A percentile compares a stretch with the other conserved stretches of the same genome.
Evolutionary conservation across 2,797 vertebrate species (phyloP).

Genomic region (Bovichtus diacanthus): DNA sequence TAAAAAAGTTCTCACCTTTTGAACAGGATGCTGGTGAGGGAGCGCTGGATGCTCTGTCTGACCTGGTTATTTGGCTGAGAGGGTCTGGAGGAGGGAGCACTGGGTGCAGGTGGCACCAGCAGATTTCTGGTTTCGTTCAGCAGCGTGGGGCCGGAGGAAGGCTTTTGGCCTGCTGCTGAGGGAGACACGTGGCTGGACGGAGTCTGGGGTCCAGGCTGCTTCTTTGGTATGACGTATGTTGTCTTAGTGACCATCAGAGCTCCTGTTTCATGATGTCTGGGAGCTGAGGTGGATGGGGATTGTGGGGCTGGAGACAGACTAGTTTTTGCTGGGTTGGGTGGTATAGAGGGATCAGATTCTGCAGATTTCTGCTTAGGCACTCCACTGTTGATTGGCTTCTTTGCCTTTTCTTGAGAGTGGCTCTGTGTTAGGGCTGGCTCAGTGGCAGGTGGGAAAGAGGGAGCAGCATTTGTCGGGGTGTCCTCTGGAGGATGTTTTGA

Average conservation of each 20-base stretch:
- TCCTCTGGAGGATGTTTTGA: constrained; percentile 67
- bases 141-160: constrained; percentile 54
- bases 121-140: constrained; percentile 76
- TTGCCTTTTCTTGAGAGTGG: constrained; percentile 58
- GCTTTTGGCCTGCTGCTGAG: constrained; percentile 59
- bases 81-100: constrained; percentile 79
- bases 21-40: constrained; percentile 91
- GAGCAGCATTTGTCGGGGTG: constrained; percentile 35
- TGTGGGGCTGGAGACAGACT: constrained; percentile 33
- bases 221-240: constrained; percentile 76
- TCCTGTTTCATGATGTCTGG: constrained; percentile 72
- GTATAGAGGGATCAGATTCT: constrained; percentile 33
- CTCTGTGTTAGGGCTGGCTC: constrained; percentile 34
- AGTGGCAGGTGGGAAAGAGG: constrained; percentile 31
- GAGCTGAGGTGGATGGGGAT: constrained; percentile 55
- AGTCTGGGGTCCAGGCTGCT: constrained; percentile 61
- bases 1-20: constrained; percentile 89
- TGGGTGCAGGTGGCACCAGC: constrained; percentile 80
- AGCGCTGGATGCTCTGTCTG: constrained; percentile 94
- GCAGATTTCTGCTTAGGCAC: constrained; percentile 61
- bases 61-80: constrained; percentile 93
- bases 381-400: constrained; percentile 69
- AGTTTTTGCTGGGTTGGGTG: constrained; percentile 67
- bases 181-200: constrained; percentile 58
- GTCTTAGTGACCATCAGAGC: constrained; percentile 75